Conservation (phyloP, 2,113 vertebrate genomes). For the Pterophyllum scalare region DNA sequence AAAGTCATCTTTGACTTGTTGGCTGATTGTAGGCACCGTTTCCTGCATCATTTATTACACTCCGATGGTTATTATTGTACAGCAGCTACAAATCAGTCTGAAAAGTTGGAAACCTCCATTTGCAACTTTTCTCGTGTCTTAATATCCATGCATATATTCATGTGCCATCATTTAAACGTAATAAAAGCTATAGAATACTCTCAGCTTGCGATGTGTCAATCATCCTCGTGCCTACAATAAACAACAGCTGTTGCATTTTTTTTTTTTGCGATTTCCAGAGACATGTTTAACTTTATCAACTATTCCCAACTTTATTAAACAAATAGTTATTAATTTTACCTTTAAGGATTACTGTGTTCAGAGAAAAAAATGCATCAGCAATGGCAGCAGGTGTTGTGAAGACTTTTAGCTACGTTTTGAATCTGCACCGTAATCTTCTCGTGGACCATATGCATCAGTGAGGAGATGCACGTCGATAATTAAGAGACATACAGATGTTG, state of each 20-base stretch:
- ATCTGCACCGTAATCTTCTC: slow-evolving; percentile 21
- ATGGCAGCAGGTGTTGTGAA: slow-evolving; percentile 40
- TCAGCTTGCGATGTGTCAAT: slow-evolving; percentile 32
- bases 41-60: neutral
- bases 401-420: slow-evolving; percentile 19
- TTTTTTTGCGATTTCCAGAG: slow-evolving; percentile 6
- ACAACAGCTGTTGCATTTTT: slow-evolving; percentile 51
- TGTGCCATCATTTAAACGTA: neutral
- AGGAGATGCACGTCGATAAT: slow-evolving; percentile 40
- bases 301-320: slow-evolving; percentile 22
- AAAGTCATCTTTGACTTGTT: neutral
- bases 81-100: neutral
- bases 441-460: slow-evolving; percentile 36
- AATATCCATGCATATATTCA: neutral
- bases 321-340: slow-evolving; percentile 15
- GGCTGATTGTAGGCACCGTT: neutral
- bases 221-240: slow-evolving; percentile 16
- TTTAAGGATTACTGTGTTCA: slow-evolving; percentile 19
- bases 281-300: neutral
- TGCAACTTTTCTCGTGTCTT: neutral
- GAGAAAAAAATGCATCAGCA: neutral
- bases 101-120: neutral
- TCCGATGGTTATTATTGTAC: neutral
- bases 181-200: neutral
- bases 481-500: slow-evolving; percentile 62